Evolutionary conservation across 2,797 vertebrate species (phyloP), one percentile per base, ranked within the genome.

Genomic region (Acipenser ruthenus): DNA sequence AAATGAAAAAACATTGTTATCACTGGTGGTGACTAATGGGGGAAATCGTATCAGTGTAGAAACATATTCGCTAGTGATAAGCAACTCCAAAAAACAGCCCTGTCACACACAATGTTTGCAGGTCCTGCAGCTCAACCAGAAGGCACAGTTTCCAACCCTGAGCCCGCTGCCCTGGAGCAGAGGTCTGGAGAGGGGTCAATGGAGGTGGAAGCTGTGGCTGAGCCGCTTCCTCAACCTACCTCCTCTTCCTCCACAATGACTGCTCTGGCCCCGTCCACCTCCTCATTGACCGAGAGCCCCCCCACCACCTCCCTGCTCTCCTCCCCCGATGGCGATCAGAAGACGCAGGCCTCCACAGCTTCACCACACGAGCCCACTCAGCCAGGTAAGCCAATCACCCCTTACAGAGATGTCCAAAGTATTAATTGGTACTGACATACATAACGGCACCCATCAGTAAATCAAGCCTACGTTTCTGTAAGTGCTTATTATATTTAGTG

Each of bases 121-220:
- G 93, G 90, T 80, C 90, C 87, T n/a, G 80, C 84, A 12, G 84
- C 80, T 74, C 90, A 86, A 71, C 84, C 90, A 63, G 92, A 91
- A 75, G 86, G 81, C 13, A 63, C 86, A 3, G 62, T 80, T 50
- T 67, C 79, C 1, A 49, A 81, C 63, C 79, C 87, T 10, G 79
- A 84, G 59, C 76, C 72, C 52, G 65, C 86, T 68, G 80, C 85
- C 71, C 89, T 81, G 86, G 89, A 73, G 65, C 68, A 73, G 52
- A 48, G 69, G 4, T 61, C 61, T 56, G 65, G 80, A 0, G 86
- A 88, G 70, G 80, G 80, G 15, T 80, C 88, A 0, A 87, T 84
- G 80, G 92, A 87, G 71, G 75, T 90, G 2, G 89, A 89, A 61
- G 59, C 76, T 63, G 74, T 85, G 4, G 56, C 72, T 62, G 86